Evolutionary conservation across 2,797 vertebrate species (phyloP), one percentile per base, ranked within the genome.

Genomic region (Falco biarmicus): DNA sequence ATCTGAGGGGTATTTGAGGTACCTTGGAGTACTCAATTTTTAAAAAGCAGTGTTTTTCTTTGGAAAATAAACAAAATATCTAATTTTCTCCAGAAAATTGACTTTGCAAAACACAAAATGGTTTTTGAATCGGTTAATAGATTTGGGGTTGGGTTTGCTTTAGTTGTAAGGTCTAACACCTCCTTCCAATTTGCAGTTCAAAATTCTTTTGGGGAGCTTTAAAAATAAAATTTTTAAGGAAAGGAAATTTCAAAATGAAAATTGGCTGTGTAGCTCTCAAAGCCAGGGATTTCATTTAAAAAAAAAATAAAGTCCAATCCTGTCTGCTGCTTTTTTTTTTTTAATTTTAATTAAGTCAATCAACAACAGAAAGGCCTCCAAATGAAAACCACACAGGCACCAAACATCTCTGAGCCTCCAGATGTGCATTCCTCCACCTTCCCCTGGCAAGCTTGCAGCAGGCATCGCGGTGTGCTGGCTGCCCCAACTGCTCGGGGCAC

Each of bases 391-490:
- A 91, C 91, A 24, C 56, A 34, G 51, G 71, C 78, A 83, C 54
- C 60, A 32, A 92, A 71, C 0, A 0, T 39, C 82, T 77, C 56
- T 2, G 12, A 65, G 77, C 73, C 56, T 89, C 89, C 95, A 91
- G 87, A 87, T 89, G 94, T 74, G 74, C 85, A 59, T 95, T 95
- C 89, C 56, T 83, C 22, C 82, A 93, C 95, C 94, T 95, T 79
- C 75, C 11, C 4, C 54, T 13, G 61, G 56, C 1, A 3, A 86
- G 76, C 57, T 4, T 11, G 41, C 41, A 25, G 61, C 51, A 4
- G 43, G 41, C 60, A 48, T 10, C 0, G 0, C 5, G 0, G 11
- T 8, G 22, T 1, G 1, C 54, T 59, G 74, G 28, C 63, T 53
- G 61, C 53, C n/a, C 74, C 9, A 2, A 17, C 24, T 11, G 6